Evolutionary conservation across 2,888 invertebrate species (phyloP).

Genomic region (Ochropacha duplaris): DNA sequence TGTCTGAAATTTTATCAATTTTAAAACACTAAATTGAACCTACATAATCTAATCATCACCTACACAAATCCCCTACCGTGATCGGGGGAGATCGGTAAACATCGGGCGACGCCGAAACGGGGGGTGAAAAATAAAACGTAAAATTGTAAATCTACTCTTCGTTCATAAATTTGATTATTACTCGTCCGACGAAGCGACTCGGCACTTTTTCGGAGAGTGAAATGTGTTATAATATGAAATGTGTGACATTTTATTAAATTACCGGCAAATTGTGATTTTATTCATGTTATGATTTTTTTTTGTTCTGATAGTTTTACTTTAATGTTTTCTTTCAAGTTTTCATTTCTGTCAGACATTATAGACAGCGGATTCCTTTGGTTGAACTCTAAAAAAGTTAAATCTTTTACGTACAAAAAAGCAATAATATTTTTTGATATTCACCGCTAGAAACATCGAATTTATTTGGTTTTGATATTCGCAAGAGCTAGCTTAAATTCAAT

Average conservation of each 20-base stretch:
- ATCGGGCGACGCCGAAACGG: background rate
- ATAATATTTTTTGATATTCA: no score
- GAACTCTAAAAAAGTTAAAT: no score
- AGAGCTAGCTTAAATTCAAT: no score
- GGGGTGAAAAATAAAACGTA: background rate
- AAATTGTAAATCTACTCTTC: background rate
- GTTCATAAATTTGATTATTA: conserved; percentile 35
- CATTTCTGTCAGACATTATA: no score
- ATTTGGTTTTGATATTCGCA: no score
- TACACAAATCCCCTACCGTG: background rate
- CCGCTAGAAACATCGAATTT: no score
- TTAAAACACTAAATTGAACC: background rate
- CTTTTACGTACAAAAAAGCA: no score
- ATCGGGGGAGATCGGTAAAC: background rate
- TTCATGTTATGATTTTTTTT: background rate
- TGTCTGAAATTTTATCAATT: no score
- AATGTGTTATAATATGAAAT: conserved; percentile 11
- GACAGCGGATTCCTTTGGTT: no score
- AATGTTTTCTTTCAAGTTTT: no score
- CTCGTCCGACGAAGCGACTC: conserved; percentile 13
- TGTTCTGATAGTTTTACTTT: no score
- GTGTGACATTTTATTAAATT: conserved; percentile 14
- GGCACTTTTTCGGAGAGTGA: background rate
- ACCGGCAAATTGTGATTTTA: conserved; percentile 18
- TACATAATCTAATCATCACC: background rate